Percentiles rank a stretch among this genome's conserved stretches.
phyloP scores from a whole-genome alignment of 2,797 vertebrate species.

The Chrysolophus pictus region DNA sequence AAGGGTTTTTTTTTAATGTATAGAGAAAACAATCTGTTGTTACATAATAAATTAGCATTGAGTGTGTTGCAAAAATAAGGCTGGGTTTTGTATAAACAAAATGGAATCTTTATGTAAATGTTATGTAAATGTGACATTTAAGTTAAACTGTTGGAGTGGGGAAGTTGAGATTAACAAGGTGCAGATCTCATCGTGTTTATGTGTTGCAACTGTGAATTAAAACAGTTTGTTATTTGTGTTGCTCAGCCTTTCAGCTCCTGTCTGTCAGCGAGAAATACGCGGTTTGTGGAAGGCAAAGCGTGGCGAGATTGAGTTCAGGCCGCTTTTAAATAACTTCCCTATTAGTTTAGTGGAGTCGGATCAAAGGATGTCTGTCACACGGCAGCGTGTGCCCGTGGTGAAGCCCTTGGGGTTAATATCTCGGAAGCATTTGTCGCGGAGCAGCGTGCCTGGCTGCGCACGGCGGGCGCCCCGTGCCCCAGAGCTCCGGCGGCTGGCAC shows the following conservation, averaged over 20 bases:
- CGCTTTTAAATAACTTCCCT: neutral
- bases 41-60: conserved; percentile 28
- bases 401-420: neutral
- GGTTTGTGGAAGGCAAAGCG: neutral
- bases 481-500: neutral
- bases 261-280: neutral
- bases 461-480: too few species aligned
- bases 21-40: conserved; percentile 60
- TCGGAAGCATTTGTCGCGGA: neutral
- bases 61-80: conserved; percentile 62
- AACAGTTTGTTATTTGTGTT: conserved; percentile 52
- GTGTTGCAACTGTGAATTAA: conserved; percentile 49
- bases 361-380: neutral
- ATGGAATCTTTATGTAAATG: conserved; percentile 64
- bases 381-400: neutral
- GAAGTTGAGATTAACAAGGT: conserved; percentile 63
- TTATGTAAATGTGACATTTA: conserved; percentile 75
- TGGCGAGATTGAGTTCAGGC: neutral
- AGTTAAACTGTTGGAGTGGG: conserved; percentile 54
- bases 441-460: neutral
- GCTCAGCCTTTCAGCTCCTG: conserved; percentile 19
- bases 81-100: conserved; percentile 65
- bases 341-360: neutral
- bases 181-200: conserved; percentile 61
- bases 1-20: conserved; percentile 1